These are phyloP conservation scores for Thaleichthys pacificus DNA, from an alignment of 2,797 vertebrate species.

Conservation along the genomic window DNA sequence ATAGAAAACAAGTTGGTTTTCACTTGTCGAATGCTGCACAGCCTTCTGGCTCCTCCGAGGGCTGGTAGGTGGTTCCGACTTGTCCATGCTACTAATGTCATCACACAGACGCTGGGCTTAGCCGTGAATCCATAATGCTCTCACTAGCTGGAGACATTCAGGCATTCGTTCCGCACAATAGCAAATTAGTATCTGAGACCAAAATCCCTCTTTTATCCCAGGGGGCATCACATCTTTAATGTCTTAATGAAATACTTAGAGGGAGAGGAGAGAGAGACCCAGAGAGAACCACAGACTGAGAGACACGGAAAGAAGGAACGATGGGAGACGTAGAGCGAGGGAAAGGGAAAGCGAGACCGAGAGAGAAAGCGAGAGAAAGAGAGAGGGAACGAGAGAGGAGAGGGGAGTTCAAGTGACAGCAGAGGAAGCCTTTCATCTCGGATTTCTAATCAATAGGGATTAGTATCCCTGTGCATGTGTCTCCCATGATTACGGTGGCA, in stretches of 20 bases:
- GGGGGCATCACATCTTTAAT: constrained; percentile 34
- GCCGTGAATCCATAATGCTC: background rate
- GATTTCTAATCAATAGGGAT: constrained; percentile 74
- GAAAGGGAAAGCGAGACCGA: constrained; percentile 1
- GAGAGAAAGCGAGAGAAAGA: background rate
- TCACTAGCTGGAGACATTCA: constrained; percentile 1
- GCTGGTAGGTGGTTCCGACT: background rate
- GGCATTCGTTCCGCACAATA: constrained; percentile 11
- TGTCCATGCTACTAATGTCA: constrained; percentile 12
- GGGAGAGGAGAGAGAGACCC: constrained; percentile 12
- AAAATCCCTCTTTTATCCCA: background rate
- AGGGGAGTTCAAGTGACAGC: constrained; percentile 60
- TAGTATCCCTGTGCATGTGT: constrained; percentile 63
- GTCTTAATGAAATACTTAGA: constrained; percentile 50
- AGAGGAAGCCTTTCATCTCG: constrained; percentile 71
- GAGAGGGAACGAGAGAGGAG: background rate
- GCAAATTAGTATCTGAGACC: constrained; percentile 17
- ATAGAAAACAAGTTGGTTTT: constrained; percentile 11
- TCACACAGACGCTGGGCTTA: background rate
- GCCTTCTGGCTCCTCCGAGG: background rate
- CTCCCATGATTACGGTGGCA: constrained; percentile 19
- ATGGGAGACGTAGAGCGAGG: background rate
- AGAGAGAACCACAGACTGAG: background rate
- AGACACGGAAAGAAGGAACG: background rate
- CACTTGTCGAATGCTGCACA: background rate